Evolutionary conservation across 2,797 vertebrate genomes (phyloP).

Genomic region (Lepus townsendii): DNA sequence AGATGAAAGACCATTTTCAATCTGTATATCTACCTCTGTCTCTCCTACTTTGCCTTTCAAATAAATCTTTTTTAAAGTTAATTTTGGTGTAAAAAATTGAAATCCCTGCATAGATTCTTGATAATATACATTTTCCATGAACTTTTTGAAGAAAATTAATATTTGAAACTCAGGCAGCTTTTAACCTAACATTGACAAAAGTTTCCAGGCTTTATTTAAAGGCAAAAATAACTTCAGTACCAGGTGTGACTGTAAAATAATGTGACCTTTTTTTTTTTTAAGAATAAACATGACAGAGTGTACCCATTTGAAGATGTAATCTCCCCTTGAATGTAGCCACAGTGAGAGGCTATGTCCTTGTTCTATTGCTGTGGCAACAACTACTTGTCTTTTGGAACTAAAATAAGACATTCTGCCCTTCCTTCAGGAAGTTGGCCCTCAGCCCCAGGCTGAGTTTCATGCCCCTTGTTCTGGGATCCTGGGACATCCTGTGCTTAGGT

Average conservation of each 20-base stretch:
- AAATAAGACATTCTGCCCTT: neutral
- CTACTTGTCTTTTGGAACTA: neutral
- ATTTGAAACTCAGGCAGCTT: conserved; percentile 26
- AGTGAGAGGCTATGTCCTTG: neutral
- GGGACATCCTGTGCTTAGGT: neutral
- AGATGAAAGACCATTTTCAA: no score
- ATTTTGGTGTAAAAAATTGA: no score
- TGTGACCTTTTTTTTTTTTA: conserved; percentile 15
- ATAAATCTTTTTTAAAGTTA: no score
- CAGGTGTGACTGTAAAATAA: conserved; percentile 22
- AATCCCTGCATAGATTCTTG: no score
- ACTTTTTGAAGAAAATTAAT: neutral
- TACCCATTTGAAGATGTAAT: neutral
- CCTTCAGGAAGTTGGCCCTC: neutral
- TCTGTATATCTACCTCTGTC: no score
- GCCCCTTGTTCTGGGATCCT: neutral
- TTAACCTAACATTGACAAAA: neutral
- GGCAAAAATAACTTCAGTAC: conserved; percentile 35
- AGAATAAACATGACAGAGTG: neutral
- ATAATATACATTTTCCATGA: no score
- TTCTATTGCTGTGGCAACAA: neutral
- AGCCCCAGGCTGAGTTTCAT: neutral
- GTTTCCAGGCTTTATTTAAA: conserved; percentile 48
- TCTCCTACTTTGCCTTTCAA: no score
- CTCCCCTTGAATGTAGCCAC: neutral